These are phyloP conservation scores for Meda fulgida DNA, from an alignment of 2,797 vertebrate species.

Conservation along the genomic window DNA sequence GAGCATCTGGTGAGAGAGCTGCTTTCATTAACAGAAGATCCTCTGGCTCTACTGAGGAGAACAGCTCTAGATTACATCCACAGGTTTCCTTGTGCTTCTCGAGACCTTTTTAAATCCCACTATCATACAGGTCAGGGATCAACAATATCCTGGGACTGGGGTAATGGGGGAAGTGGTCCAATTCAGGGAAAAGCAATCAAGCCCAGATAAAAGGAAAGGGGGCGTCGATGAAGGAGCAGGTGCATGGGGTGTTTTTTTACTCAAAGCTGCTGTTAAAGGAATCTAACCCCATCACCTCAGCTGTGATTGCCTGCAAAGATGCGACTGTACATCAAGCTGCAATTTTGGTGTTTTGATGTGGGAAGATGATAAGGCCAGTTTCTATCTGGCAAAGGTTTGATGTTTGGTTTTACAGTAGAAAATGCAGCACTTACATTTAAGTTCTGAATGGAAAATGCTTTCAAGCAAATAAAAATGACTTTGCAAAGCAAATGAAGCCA, in stretches of 20 bases:
- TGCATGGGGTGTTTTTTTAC: conserved; percentile 57
- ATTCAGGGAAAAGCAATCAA: conserved; percentile 62
- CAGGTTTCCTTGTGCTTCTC: conserved; percentile 41
- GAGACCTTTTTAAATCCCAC: conserved; percentile 55
- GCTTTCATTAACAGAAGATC: conserved; percentile 52
- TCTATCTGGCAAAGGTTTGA: conserved; percentile 34
- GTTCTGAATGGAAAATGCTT: conserved; percentile 27
- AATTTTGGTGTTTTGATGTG: conserved; percentile 53
- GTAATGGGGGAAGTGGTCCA: conserved; percentile 57
- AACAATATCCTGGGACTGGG: conserved; percentile 42
- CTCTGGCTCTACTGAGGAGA: conserved; percentile 40
- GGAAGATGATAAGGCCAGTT: conserved; percentile 37
- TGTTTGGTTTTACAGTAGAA: conserved; percentile 25
- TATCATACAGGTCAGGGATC: conserved; percentile 60
- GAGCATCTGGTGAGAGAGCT: conserved; percentile 42
- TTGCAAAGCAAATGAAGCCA: conserved; percentile 41
- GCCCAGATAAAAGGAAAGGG: conserved; percentile 56
- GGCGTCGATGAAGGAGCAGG: conserved; percentile 51
- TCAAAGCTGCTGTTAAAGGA: conserved; percentile 58
- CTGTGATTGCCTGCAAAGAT: conserved; percentile 52
- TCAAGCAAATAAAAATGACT: conserved; percentile 38
- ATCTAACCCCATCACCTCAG: conserved; percentile 46
- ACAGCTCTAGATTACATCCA: conserved; percentile 51
- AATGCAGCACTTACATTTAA: conserved; percentile 28
- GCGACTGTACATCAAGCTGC: conserved; percentile 45